Base-by-base conservation (phyloP, 2,888 invertebrate species). In the Melinaea marsaeus region DNA sequence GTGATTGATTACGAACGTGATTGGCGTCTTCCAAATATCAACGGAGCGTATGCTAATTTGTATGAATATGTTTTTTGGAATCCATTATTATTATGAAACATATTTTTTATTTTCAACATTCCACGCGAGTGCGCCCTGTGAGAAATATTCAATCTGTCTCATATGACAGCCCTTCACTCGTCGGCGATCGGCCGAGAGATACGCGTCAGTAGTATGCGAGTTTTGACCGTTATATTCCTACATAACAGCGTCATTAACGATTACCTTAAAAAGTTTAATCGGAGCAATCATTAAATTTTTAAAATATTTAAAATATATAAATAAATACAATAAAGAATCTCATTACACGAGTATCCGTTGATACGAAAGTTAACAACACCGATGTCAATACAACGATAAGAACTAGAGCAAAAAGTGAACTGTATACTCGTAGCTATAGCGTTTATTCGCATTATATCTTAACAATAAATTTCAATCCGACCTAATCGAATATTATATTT, bases 201-300 rank as follows among this genome's bases (percentile, higher is more conserved):
- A 51, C 78, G 59, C 75, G 75, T 72, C 70, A 68, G 78, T 74
- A 80, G 77, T 76, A 78, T 71, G 80, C 69, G 71, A 71, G 74
- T 68, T 77, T 78, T 75, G 82, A 84, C 87, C 88, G 88, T 85
- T 88, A 88, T 85, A 86, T 88, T 87, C 86, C 86, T 84, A 81
- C 85, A 83, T 80, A 88, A 86, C 88, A 81, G 84, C 86, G 86
- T 90, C 88, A 88, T 90, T 90, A 90, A 87, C 81, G 87, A 86
- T 82, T 79, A 79, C 90, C 89, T 85, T 89, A 85, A 88, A 88
- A 89, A 88, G 89, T 85, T 79, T 81, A 88, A 87, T 83, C 84
- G 80, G 88, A 86, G 85, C 89, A 86, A 85, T 89, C 84, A 88
- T 88, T 88, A 88, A 88, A 87, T 80, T 85, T 81, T 83, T 77